These are phyloP conservation scores for Plectrocnemia conspersa DNA, from an alignment of 1,140 invertebrate genomes.

Conservation along the genomic window DNA sequence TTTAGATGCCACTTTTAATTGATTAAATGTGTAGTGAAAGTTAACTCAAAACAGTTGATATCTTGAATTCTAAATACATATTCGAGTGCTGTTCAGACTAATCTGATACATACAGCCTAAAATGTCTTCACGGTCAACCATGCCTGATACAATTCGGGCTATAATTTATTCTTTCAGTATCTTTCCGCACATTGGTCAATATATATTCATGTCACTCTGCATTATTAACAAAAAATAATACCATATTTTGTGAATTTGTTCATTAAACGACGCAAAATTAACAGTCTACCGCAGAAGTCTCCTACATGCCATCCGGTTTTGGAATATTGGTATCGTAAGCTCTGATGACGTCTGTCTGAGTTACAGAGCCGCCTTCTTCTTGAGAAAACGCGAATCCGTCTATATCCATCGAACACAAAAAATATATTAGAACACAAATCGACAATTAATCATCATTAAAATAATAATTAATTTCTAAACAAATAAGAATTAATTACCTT, in stretches of 20 bases:
- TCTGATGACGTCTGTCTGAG: conserved; percentile 87
- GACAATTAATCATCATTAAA: not conserved
- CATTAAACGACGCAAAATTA: conserved; percentile 8
- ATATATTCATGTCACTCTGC: not conserved
- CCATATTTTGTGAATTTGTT: no score
- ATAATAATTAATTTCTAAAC: not conserved
- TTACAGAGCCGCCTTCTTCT: conserved; percentile 93
- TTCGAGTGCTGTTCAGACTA: no score
- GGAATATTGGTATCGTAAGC: conserved; percentile 88
- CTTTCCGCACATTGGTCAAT: not conserved
- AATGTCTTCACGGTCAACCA: no score
- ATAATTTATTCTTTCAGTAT: not conserved
- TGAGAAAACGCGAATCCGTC: conserved; percentile 99
- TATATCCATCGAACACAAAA: conserved; percentile 45
- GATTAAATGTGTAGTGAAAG: no score
- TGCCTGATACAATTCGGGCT: no score
- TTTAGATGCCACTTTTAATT: no score
- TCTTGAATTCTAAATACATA: no score
- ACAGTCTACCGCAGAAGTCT: conserved; percentile 33
- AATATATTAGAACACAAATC: not conserved
- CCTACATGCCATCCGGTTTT: conserved; percentile 70
- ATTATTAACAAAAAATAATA: no score
- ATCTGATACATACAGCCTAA: no score
- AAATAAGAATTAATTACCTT: no score
- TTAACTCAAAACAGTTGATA: no score